Conservation (phyloP, 2,113 vertebrate species). For the Xenopus laevis region DNA sequence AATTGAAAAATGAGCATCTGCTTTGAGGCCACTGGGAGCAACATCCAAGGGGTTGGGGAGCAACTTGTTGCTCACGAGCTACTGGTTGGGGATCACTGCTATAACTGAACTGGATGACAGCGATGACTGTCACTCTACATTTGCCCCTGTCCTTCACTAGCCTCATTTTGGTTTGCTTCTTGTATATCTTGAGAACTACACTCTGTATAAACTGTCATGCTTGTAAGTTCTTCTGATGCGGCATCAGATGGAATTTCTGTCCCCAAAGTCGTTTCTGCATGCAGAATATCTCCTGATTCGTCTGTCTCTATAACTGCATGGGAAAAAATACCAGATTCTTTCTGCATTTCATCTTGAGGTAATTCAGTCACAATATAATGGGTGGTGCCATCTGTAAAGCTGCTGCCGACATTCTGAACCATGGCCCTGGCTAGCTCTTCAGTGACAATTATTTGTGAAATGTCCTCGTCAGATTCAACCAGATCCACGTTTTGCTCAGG, state of each 20-base stretch:
- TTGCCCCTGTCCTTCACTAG: conserved; percentile 27
- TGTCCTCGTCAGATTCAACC: conserved; percentile 60
- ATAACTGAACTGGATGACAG: no score
- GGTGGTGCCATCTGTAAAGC: conserved; percentile 69
- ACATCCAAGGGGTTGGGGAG: no score
- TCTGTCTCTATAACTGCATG: conserved; percentile 64
- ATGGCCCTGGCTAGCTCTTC: conserved; percentile 73
- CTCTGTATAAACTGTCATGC: conserved; percentile 85
- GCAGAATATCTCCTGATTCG: conserved; percentile 55
- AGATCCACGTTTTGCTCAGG: conserved; percentile 60
- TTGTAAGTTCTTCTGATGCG: conserved; percentile 57
- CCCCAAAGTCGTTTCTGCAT: conserved; percentile 52
- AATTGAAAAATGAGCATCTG: no score
- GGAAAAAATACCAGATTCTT: conserved; percentile 68
- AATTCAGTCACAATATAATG: conserved; percentile 95
- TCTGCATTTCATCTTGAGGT: conserved; percentile 73
- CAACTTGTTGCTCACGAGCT: no score
- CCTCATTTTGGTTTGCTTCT: conserved; percentile 58
- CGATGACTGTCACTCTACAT: background rate
- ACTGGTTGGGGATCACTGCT: no score
- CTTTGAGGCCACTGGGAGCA: no score
- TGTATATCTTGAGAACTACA: conserved; percentile 57
- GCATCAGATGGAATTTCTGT: conserved; percentile 34
- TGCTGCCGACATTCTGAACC: conserved; percentile 56
- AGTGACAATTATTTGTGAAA: conserved; percentile 72